Evolutionary conservation across 2,113 vertebrate species (phyloP), one percentile per base, ranked within the genome.

Genomic region (Capricornis sumatraensis): DNA sequence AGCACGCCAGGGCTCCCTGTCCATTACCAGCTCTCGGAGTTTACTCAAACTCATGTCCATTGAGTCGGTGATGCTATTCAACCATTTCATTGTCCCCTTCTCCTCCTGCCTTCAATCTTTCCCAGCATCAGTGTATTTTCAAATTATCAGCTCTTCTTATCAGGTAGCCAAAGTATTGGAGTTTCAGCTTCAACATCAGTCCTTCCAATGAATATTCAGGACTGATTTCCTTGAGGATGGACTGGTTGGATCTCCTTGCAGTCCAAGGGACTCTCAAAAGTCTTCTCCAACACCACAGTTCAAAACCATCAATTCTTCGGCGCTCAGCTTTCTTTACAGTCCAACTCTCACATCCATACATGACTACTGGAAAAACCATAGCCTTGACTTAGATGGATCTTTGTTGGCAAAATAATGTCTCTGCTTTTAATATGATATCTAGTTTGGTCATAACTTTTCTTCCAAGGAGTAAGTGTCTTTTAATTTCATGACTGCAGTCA

Each of bases 321-420:
- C 0, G 0, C 7, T 64, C 62, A 64, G 7, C 14, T 17, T 64
- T 64, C 30, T 17, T 64, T 0, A 64, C 3, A 33, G 30, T 64
- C 30, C 60, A 64, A 64, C 62, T 64, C 3, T 64, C 30, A 64
- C 30, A 8, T 64, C 60, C 30, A 4, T 64, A n/a, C 7, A 17
- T 64, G 62, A 17, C 30, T 0, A n/a, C 15, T 17, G 30, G 30
- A 64, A 64, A 64, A 64, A 64, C 33, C 62, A n/a, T 9, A 64
- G 15, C 15, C 33, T 64, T 64, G 7, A n/a, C 33, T 64, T 64
- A 64, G 62, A n/a, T 64, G 30, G 30, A n/a, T 6, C 33, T 64
- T 64, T 64, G 30, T n/a, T n/a, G 33, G 15, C 62, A 64, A 64
- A 64, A 8, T 64, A 64, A 17, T n/a, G 62, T 64, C 62, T 64